Base-by-base conservation (phyloP, 2,888 invertebrate species). In the Cataglyphis rosenhaueri region DNA sequence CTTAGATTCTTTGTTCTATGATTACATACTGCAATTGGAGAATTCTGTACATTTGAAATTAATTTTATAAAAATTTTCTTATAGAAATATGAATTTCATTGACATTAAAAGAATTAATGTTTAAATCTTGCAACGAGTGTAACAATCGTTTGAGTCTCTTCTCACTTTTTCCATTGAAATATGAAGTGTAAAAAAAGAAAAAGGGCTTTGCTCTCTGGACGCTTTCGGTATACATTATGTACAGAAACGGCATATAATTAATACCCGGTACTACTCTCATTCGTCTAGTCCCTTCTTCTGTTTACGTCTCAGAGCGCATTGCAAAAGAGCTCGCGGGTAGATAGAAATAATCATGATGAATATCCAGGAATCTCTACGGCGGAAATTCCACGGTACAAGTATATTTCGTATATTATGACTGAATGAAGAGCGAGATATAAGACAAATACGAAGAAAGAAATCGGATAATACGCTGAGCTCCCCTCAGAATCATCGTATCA, bases 341-440 rank as follows among this genome's bases (percentile, higher is more conserved):
- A 25, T 41, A 70, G 81, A 75, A 84, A 86, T 88, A 89, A 89
- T 89, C 85, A 79, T 64, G 71, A 87, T 79, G 83, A 87, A 83
- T 85, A 88, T 88, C 87, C 89, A 84, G 75, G 66, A 87, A 82
- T 82, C 82, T 83, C 65, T 75, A 55, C 61, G 76, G 48, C n/a
- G 48, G 70, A 81, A 82, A 78, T 38, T 62, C 68, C 55, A 52
- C 71, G 61, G 70, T 65, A 81, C 70, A 66, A 79, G 78, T 74
- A 71, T 84, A 84, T 66, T 76, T 75, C 78, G 73, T 75, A 75
- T 73, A 75, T 44, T 65, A 78, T 66, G 84, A 70, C 57, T 82
- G 81, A 83, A 84, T 68, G 78, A 81, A 84, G 83, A 82, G 65
- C 64, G 79, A 59, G 74, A 75, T 66, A 83, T 82, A 81, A 71